These are phyloP conservation scores for Sterna hirundo DNA, from an alignment of 2,113 vertebrate species.

Conservation along the genomic window DNA sequence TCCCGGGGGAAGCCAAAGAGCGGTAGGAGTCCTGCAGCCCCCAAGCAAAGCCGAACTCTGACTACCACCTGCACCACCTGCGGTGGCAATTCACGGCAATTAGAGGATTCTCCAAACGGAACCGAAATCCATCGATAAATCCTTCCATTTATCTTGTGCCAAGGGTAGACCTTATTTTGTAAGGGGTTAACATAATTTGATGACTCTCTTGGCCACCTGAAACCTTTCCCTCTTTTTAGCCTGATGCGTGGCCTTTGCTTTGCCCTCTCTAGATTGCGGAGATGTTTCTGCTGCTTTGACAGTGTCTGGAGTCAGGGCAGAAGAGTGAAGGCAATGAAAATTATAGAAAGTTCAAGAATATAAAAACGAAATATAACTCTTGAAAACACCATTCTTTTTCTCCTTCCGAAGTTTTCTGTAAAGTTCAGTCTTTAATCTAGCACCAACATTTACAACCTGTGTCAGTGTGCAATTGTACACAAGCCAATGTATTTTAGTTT, in stretches of 20 bases:
- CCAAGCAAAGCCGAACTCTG: neutral
- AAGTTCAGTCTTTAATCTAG: neutral
- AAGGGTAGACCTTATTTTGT: neutral
- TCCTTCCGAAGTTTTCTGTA: neutral
- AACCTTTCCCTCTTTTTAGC: neutral
- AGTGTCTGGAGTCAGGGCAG: neutral
- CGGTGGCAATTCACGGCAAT: neutral
- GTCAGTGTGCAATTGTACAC: rapidly evolving
- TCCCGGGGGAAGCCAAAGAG: neutral
- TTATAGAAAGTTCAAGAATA: neutral
- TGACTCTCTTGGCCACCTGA: neutral
- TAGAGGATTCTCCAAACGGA: neutral
- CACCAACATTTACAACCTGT: neutral
- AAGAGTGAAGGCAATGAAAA: neutral
- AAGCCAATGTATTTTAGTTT: neutral
- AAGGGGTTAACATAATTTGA: neutral
- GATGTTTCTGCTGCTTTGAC: neutral
- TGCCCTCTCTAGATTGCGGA: neutral
- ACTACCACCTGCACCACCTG: too few species aligned
- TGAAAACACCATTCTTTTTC: neutral
- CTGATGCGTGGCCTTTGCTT: neutral
- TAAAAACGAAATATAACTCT: neutral
- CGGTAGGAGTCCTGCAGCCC: neutral
- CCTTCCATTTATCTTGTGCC: neutral
- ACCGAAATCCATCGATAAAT: neutral